Base-by-base conservation (phyloP, 30 jellyfish, hydroid and myxozoan species). In the Nemopilema nomurai region DNA sequence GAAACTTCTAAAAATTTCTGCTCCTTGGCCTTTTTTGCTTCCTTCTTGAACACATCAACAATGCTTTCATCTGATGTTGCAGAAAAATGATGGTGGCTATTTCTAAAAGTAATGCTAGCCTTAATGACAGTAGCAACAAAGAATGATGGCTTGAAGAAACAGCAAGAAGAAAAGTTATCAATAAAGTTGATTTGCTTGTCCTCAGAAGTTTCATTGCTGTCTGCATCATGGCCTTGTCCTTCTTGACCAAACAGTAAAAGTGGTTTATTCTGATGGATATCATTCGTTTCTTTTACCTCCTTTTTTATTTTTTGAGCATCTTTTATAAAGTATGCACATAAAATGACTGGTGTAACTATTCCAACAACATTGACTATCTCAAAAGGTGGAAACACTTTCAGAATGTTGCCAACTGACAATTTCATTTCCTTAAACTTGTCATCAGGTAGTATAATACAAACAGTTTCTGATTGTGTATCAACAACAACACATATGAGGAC, bases 371-470 rank as follows among this genome's bases (percentile, higher is more conserved):
- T 19, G 27, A 84, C 49, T 41, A 28, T 84, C 51, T 57, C 62
- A 71, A 69, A 84, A n/a, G 93, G 93, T 1, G 79, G 67, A 67
- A 18, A 67, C 19, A 84, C 75, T 74, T 74, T 31, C 18, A 84
- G 32, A 19, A 53, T 16, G 28, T 70, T 50, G 49, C 57, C 67
- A 19, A 28, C 30, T 18, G 67, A 28, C 16, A 74, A 28, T 28
- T 63, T 52, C 50, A n/a, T 26, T 49, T 27, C 83, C 26, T 28
- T 51, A 17, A 7, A 32, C 1, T 32, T 23, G 68, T 41, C 71
- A 19, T 52, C 63, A 31, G 82, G 89, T 3, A 67, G 53, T 27
- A 80, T 67, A 31, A 84, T 19, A 74, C 67, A 25, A 20, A 72
- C 75, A 65, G 75, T 28, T 22, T 33, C 41, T 21, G 77, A 71